Percentiles rank a stretch among this genome's conserved stretches.
These are phyloP conservation scores for Labrus mixtus DNA, from an alignment of 2,113 vertebrate genomes.

Conservation along the genomic window DNA sequence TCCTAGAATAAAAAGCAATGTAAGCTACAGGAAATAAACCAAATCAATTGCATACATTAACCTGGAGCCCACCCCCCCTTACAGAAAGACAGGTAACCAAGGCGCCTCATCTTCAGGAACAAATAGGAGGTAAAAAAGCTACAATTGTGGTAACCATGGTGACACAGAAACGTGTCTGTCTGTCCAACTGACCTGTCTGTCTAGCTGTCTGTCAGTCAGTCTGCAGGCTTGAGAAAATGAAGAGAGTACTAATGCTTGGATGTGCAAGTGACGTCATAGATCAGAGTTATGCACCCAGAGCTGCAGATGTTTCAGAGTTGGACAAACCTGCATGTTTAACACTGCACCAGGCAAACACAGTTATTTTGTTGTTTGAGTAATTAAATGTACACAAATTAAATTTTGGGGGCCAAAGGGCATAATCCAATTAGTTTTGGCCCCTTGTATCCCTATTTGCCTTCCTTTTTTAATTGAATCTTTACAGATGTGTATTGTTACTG, in stretches of 20 bases:
- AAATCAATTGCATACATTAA: constrained; percentile 59
- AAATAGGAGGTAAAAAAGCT: constrained; percentile 82
- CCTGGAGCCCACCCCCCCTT: constrained; percentile 68
- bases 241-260: constrained; percentile 22
- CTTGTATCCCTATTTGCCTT: no score
- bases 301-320: constrained; percentile 7
- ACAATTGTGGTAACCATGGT: constrained; percentile 61
- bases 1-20: not conserved
- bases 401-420: no score
- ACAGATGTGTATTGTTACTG: no score
- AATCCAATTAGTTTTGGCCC: no score
- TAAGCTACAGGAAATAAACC: not conserved
- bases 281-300: constrained; percentile 12
- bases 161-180: constrained; percentile 65
- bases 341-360: constrained; percentile 1
- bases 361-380: not conserved
- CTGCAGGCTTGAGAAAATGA: constrained; percentile 22
- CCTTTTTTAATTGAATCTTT: no score
- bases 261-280: constrained; percentile 40
- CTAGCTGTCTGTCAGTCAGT: constrained; percentile 55
- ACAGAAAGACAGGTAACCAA: constrained; percentile 81
- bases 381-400: no score
- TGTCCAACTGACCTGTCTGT: constrained; percentile 68
- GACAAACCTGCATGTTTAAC: constrained; percentile 30
- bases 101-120: constrained; percentile 66